Conservation (phyloP, 1,140 invertebrate species). For the Drosophila orena region DNA sequence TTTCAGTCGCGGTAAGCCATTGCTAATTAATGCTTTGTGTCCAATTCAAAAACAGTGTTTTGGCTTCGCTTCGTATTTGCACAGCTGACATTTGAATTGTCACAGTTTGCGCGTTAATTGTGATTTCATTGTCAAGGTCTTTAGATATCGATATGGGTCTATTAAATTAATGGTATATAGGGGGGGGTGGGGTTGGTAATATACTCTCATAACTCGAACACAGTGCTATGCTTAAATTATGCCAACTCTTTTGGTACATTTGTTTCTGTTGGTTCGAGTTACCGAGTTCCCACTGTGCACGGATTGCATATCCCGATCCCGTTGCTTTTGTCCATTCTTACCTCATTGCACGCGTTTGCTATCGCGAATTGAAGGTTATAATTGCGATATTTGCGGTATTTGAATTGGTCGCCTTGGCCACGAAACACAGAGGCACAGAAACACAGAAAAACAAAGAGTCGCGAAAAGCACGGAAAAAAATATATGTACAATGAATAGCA, state of each 20-base stretch:
- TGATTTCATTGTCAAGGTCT: background rate
- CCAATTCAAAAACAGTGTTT: background rate
- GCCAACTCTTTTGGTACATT: no score
- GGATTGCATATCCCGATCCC: conserved; percentile 1
- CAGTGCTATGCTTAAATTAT: no score
- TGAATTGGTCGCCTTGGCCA: conserved; percentile 31
- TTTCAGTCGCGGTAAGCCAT: background rate
- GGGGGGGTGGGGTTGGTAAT: no score
- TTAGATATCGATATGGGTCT: background rate
- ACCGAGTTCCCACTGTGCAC: background rate
- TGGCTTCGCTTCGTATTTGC: conserved; percentile 6
- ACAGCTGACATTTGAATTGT: conserved; percentile 8
- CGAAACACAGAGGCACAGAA: conserved; percentile 10
- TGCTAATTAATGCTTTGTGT: background rate
- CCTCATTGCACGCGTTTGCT: conserved; percentile 27
- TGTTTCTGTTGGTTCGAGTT: background rate
- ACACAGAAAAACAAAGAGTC: conserved; percentile 1
- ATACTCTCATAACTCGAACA: background rate
- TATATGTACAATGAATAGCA: conserved; percentile 5
- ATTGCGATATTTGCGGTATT: no score
- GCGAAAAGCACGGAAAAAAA: conserved; percentile 13
- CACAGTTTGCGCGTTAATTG: conserved; percentile 10
- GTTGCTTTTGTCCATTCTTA: conserved; percentile 14
- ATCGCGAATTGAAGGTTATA: background rate
- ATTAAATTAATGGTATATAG: background rate